These are phyloP conservation scores for Dendrocopos noguchii DNA, from an alignment of 2,113 vertebrate species.

Conservation along the genomic window DNA sequence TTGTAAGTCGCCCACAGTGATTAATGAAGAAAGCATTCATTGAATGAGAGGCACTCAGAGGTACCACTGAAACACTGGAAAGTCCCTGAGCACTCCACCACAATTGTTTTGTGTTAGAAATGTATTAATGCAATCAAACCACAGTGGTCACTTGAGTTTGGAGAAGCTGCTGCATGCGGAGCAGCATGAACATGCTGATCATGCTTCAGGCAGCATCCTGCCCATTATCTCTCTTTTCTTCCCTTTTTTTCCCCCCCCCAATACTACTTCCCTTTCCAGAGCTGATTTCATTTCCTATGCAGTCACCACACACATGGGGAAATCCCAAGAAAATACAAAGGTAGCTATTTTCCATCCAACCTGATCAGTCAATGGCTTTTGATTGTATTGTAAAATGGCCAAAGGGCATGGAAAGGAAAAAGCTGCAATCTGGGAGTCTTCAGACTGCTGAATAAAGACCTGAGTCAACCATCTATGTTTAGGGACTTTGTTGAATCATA, in stretches of 20 bases:
- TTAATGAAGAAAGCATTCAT: neutral
- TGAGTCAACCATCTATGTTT: neutral
- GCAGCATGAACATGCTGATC: neutral
- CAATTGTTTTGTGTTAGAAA: neutral
- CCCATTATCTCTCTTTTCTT: neutral
- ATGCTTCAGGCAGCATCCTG: neutral
- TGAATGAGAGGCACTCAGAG: neutral
- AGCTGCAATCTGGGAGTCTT: neutral
- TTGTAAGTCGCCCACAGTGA: neutral
- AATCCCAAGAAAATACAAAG: conserved; percentile 5
- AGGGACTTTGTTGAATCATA: neutral
- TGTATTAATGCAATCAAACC: neutral
- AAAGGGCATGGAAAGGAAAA: neutral
- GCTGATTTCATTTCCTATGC: conserved; percentile 38
- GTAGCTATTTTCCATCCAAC: conserved; percentile 33
- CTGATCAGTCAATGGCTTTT: neutral
- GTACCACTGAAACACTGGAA: conserved; percentile 41
- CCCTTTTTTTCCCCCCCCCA: neutral
- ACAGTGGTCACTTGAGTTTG: neutral
- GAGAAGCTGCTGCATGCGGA: neutral
- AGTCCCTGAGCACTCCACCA: neutral
- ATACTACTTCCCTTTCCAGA: conserved; percentile 15
- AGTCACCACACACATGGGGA: neutral
- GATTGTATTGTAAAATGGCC: neutral
- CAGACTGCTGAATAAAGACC: neutral